phyloP scores from a whole-genome alignment of 2,888 invertebrate species.

The Melieria picta region DNA sequence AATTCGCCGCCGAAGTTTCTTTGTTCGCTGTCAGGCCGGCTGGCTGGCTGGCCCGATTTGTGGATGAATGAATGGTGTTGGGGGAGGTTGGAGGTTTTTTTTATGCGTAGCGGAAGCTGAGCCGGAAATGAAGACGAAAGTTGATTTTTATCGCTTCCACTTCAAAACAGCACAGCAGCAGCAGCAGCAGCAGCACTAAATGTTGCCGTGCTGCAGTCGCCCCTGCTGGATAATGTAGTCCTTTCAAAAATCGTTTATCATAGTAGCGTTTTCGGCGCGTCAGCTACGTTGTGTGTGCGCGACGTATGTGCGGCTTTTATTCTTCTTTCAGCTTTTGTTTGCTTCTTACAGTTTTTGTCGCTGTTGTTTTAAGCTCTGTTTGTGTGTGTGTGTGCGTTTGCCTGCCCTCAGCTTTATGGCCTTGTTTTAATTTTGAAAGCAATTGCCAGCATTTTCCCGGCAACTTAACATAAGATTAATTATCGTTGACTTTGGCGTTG shows the following conservation, averaged over 20 bases:
- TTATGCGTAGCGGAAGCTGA: slow-evolving; percentile 3
- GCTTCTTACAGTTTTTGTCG: slow-evolving; percentile 20
- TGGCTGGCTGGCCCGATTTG: slow-evolving; percentile 18
- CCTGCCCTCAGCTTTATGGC: slow-evolving; percentile 28
- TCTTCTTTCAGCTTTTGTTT: slow-evolving; percentile 5
- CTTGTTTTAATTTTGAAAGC: slow-evolving; percentile 33
- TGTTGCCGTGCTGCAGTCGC: too few relatives aligned
- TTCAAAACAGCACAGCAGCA: background rate
- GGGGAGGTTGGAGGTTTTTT: slow-evolving; percentile 2
- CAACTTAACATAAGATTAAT: slow-evolving; percentile 30
- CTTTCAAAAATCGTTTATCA: too few relatives aligned
- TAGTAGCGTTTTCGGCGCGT: too few relatives aligned
- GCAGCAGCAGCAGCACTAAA: background rate
- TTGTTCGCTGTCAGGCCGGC: background rate
- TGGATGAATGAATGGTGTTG: slow-evolving; percentile 13
- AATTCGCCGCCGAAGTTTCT: too few relatives aligned
- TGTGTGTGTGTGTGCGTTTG: background rate
- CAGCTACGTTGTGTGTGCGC: too few relatives aligned
- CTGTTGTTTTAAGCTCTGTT: background rate
- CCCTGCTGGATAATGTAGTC: too few relatives aligned
- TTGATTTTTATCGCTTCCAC: slow-evolving; percentile 16
- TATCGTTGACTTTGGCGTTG: slow-evolving; percentile 15
- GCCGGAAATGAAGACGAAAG: slow-evolving; percentile 32
- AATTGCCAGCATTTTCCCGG: slow-evolving; percentile 28
- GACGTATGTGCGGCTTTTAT: too few relatives aligned